Evolutionary conservation across 2,113 vertebrate genomes (phyloP).

Genomic region (Pachyramphus minor): DNA sequence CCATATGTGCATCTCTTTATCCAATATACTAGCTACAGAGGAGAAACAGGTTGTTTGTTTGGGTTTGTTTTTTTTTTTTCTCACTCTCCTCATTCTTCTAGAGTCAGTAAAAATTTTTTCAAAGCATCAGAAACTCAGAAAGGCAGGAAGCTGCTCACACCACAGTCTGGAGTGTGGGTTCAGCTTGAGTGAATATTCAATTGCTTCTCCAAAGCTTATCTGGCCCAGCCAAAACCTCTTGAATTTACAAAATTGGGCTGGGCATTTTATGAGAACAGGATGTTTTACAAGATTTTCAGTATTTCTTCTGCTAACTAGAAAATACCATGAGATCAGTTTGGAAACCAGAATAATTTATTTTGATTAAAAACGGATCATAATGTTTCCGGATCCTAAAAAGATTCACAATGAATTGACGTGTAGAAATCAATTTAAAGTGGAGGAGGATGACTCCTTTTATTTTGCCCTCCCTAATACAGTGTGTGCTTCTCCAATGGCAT

Average conservation of each 20-base stretch:
- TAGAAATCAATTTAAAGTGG: neutral
- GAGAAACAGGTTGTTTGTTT: neutral
- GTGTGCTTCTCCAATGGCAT: neutral
- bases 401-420: neutral
- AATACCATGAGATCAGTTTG: conserved; percentile 23
- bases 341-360: conserved; percentile 5
- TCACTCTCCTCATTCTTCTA: conserved; percentile 5
- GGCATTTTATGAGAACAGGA: conserved; percentile 62
- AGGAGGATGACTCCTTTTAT: neutral
- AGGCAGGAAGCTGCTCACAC: conserved; percentile 55
- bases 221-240: conserved; percentile 61
- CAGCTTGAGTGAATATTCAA: conserved; percentile 59
- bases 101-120: conserved; percentile 25
- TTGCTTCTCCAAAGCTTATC: conserved; percentile 52
- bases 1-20: neutral
- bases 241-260: conserved; percentile 53
- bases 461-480: neutral
- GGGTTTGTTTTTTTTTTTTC: neutral
- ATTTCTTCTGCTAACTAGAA: conserved; percentile 53
- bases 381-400: neutral
- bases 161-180: conserved; percentile 67
- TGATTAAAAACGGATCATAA: neutral
- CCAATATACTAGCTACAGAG: neutral
- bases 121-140: conserved; percentile 36
- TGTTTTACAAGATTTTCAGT: conserved; percentile 48